Evolutionary conservation across 2,797 vertebrate species (phyloP).

Genomic region (Tangara arthus): DNA sequence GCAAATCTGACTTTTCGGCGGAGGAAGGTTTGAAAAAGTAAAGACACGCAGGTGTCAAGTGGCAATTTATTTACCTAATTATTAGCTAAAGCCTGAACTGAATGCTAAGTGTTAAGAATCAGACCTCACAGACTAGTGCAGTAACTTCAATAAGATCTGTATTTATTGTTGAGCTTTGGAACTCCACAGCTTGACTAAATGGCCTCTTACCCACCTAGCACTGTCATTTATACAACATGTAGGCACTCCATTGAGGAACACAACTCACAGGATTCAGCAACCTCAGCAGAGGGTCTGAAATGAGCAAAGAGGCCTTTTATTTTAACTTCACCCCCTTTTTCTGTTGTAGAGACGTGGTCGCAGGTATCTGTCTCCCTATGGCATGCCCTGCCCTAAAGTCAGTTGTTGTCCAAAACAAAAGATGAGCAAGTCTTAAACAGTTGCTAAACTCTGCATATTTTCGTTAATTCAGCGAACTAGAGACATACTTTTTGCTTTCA

Average conservation of each 20-base stretch:
- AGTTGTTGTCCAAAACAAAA: background rate
- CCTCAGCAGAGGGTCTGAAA: background rate
- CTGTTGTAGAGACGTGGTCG: background rate
- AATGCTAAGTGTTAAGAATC: background rate
- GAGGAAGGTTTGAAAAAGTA: background rate
- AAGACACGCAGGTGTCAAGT: background rate
- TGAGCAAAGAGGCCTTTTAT: background rate
- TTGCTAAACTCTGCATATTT: background rate
- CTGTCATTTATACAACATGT: rapidly evolving
- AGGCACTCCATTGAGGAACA: background rate
- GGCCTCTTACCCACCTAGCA: background rate
- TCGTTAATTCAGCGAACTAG: background rate
- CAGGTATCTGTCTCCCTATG: background rate
- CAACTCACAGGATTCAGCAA: background rate
- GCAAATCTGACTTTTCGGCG: background rate
- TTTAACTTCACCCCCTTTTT: background rate
- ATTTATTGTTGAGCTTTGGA: background rate
- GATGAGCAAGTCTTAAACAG: background rate
- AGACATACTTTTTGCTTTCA: background rate
- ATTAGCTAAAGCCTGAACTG: background rate
- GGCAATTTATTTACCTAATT: background rate
- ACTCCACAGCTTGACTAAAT: background rate
- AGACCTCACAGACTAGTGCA: background rate
- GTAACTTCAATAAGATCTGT: background rate
- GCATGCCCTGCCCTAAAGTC: background rate